These are phyloP conservation scores for Moxostoma hubbsi DNA, from an alignment of 2,797 vertebrate species.

Conservation along the genomic window DNA sequence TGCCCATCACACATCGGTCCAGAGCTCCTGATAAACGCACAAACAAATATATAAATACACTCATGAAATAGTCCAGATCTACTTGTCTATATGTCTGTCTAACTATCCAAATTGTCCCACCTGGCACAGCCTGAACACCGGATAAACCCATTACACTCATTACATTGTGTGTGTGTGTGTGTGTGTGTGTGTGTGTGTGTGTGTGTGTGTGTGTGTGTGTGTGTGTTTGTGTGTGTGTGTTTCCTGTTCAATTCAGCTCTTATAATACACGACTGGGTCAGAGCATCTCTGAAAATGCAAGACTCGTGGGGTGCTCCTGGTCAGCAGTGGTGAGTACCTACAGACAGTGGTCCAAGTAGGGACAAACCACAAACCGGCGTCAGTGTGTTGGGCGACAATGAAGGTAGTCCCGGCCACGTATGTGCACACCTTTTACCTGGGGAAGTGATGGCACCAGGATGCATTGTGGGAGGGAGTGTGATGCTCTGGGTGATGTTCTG, in stretches of 20 bases:
- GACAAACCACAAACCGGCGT: no score
- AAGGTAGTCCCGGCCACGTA: no score
- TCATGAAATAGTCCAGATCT: no score
- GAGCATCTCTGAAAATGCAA: no score
- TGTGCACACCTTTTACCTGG: no score
- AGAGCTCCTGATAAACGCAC: constrained; percentile 80
- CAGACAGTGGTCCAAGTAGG: no score
- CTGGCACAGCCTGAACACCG: background rate
- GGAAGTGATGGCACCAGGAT: no score
- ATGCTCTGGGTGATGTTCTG: no score
- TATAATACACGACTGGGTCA: constrained; percentile 56
- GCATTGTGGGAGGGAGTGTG: no score
- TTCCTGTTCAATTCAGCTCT: constrained; percentile 45
- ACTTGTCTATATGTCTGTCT: background rate
- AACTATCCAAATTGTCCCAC: background rate
- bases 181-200: background rate
- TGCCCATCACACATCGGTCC: constrained; percentile 96
- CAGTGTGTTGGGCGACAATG: no score
- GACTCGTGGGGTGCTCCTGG: no score
- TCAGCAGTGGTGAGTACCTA: no score
- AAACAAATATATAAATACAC: background rate
- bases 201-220: background rate
- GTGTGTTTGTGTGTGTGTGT: background rate
- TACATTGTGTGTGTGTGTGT: background rate
- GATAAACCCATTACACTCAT: constrained; percentile 10